phyloP scores from a whole-genome alignment of 1,140 invertebrate genomes.

The Apis florea region DNA sequence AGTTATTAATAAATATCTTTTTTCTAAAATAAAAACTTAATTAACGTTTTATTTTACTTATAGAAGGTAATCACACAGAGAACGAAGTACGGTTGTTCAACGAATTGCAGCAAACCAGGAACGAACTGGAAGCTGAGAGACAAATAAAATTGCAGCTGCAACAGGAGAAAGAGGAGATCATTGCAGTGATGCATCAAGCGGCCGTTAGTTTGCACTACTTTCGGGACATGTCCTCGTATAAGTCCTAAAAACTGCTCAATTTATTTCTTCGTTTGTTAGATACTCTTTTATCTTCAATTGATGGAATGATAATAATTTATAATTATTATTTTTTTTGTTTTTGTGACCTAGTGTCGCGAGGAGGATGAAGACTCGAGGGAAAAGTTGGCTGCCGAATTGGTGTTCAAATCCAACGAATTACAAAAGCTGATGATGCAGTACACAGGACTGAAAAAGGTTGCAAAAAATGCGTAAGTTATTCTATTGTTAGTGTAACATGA shows the following conservation, averaged over 20 bases:
- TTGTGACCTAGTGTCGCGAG: conserved; percentile 27
- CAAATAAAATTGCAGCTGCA: conserved; percentile 53
- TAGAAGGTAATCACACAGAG: conserved; percentile 61
- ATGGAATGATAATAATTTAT: conserved; percentile 9
- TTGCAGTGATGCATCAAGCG: conserved; percentile 61
- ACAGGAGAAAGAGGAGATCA: conserved; percentile 62
- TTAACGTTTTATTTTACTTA: background rate
- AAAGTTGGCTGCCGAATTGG: conserved; percentile 56
- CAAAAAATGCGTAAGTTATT: conserved; percentile 58
- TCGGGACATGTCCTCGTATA: conserved; percentile 49
- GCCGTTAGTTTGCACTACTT: conserved; percentile 65
- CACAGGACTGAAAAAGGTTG: conserved; percentile 52
- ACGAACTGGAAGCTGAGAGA: conserved; percentile 40
- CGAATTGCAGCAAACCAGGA: conserved; percentile 54
- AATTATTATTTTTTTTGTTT: conserved; percentile 18
- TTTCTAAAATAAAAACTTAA: background rate
- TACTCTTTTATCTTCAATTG: background rate
- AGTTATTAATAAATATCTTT: background rate
- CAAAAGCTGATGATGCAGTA: conserved; percentile 54
- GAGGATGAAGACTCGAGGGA: conserved; percentile 49
- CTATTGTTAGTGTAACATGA: background rate
- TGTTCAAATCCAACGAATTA: conserved; percentile 57
- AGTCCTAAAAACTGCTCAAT: conserved; percentile 44
- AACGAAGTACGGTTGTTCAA: conserved; percentile 66
- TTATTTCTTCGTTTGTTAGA: conserved; percentile 40